A percentile compares a stretch with the other conserved stretches of the same genome.
phyloP scores from a whole-genome alignment of 2,888 invertebrate genomes.

The Cryptus armator region DNA sequence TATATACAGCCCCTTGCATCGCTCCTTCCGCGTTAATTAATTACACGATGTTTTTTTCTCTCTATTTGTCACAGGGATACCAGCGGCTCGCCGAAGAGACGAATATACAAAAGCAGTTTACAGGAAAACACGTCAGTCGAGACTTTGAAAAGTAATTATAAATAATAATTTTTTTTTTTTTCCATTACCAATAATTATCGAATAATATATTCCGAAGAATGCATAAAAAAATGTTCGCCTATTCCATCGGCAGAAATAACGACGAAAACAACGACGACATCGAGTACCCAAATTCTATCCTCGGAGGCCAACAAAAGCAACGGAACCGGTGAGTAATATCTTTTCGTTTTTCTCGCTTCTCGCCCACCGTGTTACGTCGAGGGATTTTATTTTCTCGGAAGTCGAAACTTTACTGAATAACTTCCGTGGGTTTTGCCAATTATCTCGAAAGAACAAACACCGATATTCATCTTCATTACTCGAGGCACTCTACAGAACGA shows the following conservation, averaged over 20 bases:
- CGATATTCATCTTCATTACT: slow-evolving; percentile 53
- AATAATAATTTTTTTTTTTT: slow-evolving; percentile 15
- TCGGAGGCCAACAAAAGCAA: slow-evolving; percentile 77
- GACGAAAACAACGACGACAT: slow-evolving; percentile 79
- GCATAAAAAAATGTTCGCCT: slow-evolving; percentile 34
- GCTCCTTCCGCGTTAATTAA: background rate
- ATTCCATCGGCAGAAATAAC: slow-evolving; percentile 76
- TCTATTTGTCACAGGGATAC: slow-evolving; percentile 87
- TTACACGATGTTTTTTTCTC: slow-evolving; percentile 12
- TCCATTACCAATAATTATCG: too few species aligned
- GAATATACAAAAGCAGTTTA: slow-evolving; percentile 84
- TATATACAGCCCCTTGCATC: too few species aligned
- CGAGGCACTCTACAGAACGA: slow-evolving; percentile 10
- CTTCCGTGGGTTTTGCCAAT: background rate
- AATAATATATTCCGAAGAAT: too few species aligned
- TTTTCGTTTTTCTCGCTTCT: background rate
- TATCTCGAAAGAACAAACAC: slow-evolving; percentile 37
- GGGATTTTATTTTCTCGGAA: background rate
- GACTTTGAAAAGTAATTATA: slow-evolving; percentile 85
- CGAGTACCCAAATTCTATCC: slow-evolving; percentile 77
- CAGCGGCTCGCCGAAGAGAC: slow-evolving; percentile 88
- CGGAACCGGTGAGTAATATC: slow-evolving; percentile 79
- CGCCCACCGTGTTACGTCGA: background rate
- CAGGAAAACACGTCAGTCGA: slow-evolving; percentile 86
- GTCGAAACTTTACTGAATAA: background rate